Evolutionary conservation across 92 coral and sea anemone species (phyloP), one percentile per base, ranked within the genome.

Genomic region (Siderastrea siderea): DNA sequence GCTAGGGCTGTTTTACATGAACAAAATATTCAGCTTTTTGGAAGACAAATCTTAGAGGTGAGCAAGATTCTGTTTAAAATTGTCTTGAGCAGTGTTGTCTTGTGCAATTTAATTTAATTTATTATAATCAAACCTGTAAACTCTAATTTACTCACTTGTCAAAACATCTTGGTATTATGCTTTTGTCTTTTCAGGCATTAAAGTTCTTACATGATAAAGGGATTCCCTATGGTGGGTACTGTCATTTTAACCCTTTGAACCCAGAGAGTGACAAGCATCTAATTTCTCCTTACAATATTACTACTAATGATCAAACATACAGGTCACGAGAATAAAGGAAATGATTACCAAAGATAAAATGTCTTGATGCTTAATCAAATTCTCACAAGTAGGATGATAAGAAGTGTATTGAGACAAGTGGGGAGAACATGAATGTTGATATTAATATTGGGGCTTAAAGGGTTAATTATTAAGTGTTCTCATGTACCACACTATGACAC

Each of bases 41-140:
- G 99, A 74, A 97, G 98, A 87, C 98, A 97, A 77, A 97, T 97
- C 70, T 86, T 97, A 92, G 99, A 97, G 94, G 99, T 96, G 74
- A 62, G 91, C 45, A 17, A 19, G 3, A 46, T 51, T 51, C 58
- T 5, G 2, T 4, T 1, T 53, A 53, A 1, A 53, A 2, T 10
- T 13, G n/a, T 45, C 6, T 5, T 1, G 7, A 11, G 16, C 4
- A 49, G 4, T 47, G 12, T 55, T 0, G 53, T 43, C 10, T 61
- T 64, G 7, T 66, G 60, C 38, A 26, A 26, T 26, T 26, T 26
- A 26, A 26, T 26, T 26, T 26, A 26, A 26, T 26, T 26, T 26
- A 26, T 26, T 26, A 26, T 26, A 26, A 26, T 26, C 38, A 26
- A 26, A 26, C 38, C 38, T 26, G 38, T 26, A 26, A 26, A 26